A percentile compares a stretch with the other conserved stretches of the same genome.
Conservation (phyloP, 2,797 vertebrate species). For the Chaunax sp. region DNA sequence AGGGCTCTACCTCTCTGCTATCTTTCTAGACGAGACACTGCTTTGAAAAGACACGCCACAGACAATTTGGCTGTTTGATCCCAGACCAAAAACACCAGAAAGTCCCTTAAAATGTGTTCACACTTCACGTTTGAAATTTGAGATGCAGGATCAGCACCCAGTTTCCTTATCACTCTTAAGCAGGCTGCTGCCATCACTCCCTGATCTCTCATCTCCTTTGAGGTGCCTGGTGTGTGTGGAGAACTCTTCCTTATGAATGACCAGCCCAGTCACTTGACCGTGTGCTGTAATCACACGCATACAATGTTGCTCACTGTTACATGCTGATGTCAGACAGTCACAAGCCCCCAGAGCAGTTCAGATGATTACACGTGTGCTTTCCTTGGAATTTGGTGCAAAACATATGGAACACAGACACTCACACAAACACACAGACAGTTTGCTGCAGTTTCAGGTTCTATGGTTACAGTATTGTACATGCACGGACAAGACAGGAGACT, state of each 20-base stretch:
- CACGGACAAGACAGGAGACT: constrained; percentile 42
- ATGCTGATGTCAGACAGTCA: constrained; percentile 74
- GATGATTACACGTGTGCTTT: constrained; percentile 74
- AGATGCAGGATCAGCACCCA: constrained; percentile 17
- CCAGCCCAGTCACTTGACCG: constrained; percentile 64
- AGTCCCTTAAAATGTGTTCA: constrained; percentile 11
- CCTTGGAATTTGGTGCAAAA: constrained; percentile 62
- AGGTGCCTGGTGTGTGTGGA: constrained; percentile 6
- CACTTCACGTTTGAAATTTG: constrained; percentile 9
- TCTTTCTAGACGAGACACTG: constrained; percentile 48
- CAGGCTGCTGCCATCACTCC: constrained; percentile 18
- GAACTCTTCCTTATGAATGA: constrained; percentile 25
- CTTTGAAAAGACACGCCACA: constrained; percentile 52
- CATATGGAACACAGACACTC: constrained; percentile 29
- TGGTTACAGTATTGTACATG: constrained; percentile 53
- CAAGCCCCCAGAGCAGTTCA: constrained; percentile 65
- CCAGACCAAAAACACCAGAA: constrained; percentile 32
- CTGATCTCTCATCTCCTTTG: constrained; percentile 18
- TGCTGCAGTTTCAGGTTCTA: constrained; percentile 51
- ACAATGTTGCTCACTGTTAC: constrained; percentile 62
- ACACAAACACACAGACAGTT: constrained; percentile 17
- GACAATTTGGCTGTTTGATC: constrained; percentile 37
- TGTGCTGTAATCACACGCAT: constrained; percentile 55
- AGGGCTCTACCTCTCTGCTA: constrained; percentile 30
- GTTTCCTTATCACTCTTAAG: background rate